Evolutionary conservation across 1,140 invertebrate species (phyloP).

Genomic region (Diprion similis): DNA sequence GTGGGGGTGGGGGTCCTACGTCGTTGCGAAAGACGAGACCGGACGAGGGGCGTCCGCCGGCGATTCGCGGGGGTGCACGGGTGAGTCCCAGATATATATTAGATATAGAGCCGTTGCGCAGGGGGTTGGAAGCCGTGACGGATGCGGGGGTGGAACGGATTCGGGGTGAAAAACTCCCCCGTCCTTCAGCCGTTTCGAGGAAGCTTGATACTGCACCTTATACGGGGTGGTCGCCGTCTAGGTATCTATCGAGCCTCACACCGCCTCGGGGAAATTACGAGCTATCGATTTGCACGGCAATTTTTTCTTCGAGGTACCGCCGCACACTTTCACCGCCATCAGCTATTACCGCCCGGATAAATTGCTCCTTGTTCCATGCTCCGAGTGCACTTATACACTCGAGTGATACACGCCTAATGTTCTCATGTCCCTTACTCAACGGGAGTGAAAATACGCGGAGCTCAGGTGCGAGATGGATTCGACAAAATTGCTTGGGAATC

Average conservation of each 20-base stretch:
- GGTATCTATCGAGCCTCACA: not conserved
- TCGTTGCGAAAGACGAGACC: slow-evolving; percentile 3
- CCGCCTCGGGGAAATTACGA: not conserved
- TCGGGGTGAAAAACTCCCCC: not conserved
- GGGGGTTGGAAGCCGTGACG: slow-evolving; percentile 2
- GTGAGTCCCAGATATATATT: not conserved
- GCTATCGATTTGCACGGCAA: not conserved
- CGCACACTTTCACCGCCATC: not conserved
- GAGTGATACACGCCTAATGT: no score
- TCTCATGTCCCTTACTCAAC: not conserved
- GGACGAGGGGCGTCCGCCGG: not conserved
- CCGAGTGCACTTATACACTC: not conserved
- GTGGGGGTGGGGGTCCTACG: not conserved
- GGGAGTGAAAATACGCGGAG: not conserved
- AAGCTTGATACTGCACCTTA: not conserved
- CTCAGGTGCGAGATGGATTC: not conserved
- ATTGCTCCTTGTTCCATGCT: not conserved
- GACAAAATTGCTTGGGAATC: not conserved
- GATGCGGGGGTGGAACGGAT: not conserved
- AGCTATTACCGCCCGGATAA: not conserved
- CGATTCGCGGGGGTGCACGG: not conserved
- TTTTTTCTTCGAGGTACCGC: not conserved
- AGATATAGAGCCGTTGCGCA: not conserved
- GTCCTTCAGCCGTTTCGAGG: not conserved
- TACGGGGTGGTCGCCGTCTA: not conserved